Conservation (phyloP, 2,888 invertebrate species). For the Gastracanthus pulcherrimus region DNA sequence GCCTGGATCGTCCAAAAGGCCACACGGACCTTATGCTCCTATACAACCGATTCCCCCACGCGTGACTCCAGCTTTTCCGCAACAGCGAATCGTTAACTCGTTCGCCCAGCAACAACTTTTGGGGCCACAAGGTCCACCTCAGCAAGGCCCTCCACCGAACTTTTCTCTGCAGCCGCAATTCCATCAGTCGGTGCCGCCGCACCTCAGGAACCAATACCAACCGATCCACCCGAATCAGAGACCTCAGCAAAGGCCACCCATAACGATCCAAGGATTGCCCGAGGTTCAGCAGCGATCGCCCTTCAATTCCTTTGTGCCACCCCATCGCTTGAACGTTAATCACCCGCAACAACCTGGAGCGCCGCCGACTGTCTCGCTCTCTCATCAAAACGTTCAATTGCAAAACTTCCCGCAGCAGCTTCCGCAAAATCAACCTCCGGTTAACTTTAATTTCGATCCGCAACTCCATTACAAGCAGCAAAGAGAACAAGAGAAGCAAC, state of each 20-base stretch:
- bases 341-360: slow-evolving; percentile 71
- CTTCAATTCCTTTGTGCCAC: slow-evolving; percentile 72
- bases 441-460: slow-evolving; percentile 54
- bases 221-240: slow-evolving; percentile 62
- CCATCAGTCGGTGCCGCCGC: slow-evolving; percentile 49
- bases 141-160: slow-evolving; percentile 60
- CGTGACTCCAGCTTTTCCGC: slow-evolving; percentile 73
- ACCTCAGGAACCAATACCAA: slow-evolving; percentile 56
- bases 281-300: slow-evolving; percentile 72
- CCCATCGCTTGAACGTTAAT: slow-evolving; percentile 74
- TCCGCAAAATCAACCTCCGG: slow-evolving; percentile 50
- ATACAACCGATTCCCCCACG: slow-evolving; percentile 68
- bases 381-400: slow-evolving; percentile 70
- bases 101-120: slow-evolving; percentile 74
- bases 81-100: slow-evolving; percentile 73
- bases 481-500: slow-evolving; percentile 66
- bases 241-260: slow-evolving; percentile 68
- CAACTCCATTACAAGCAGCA: slow-evolving; percentile 62
- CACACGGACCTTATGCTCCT: slow-evolving; percentile 73
- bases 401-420: slow-evolving; percentile 65
- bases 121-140: slow-evolving; percentile 67
- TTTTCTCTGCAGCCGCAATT: slow-evolving; percentile 62
- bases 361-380: slow-evolving; percentile 66
- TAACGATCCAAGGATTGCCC: slow-evolving; percentile 73
- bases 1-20: slow-evolving; percentile 72